phyloP scores from a whole-genome alignment of 2,797 vertebrate species.

The Epinephelus coioides region DNA sequence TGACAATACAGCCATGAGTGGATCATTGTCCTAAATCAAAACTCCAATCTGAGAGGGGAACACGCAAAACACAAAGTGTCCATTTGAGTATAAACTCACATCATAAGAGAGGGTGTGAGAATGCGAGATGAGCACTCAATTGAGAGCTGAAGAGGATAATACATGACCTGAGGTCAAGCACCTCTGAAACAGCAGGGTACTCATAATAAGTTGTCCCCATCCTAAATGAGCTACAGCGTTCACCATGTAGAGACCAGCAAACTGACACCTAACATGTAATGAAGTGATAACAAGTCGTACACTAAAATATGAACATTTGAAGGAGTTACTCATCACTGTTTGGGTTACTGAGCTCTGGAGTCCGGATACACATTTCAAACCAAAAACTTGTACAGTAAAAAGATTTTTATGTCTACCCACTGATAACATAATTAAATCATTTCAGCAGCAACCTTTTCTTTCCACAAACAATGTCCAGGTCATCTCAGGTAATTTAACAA shows the following conservation, averaged over 20 bases:
- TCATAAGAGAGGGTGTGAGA: constrained; percentile 42
- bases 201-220: constrained; percentile 43
- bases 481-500: neutral
- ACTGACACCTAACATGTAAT: constrained; percentile 16
- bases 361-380: neutral
- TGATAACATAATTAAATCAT: neutral
- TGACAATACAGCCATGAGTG: constrained; percentile 36
- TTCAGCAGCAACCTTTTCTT: neutral
- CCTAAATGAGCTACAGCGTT: constrained; percentile 34
- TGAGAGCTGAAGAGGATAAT: constrained; percentile 52
- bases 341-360: neutral
- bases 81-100: constrained; percentile 29
- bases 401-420: too few species aligned
- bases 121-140: constrained; percentile 37
- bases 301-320: neutral
- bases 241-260: neutral
- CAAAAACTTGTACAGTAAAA: neutral
- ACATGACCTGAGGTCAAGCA: constrained; percentile 43
- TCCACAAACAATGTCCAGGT: neutral
- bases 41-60: constrained; percentile 28
- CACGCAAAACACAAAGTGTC: constrained; percentile 28
- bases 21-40: constrained; percentile 46
- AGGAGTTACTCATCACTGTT: neutral
- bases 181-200: constrained; percentile 23
- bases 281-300: neutral